A percentile compares a stretch with the other conserved stretches of the same genome.
Evolutionary conservation across 2,888 invertebrate genomes (phyloP).

Genomic region (Cosmorhoe ocellata): DNA sequence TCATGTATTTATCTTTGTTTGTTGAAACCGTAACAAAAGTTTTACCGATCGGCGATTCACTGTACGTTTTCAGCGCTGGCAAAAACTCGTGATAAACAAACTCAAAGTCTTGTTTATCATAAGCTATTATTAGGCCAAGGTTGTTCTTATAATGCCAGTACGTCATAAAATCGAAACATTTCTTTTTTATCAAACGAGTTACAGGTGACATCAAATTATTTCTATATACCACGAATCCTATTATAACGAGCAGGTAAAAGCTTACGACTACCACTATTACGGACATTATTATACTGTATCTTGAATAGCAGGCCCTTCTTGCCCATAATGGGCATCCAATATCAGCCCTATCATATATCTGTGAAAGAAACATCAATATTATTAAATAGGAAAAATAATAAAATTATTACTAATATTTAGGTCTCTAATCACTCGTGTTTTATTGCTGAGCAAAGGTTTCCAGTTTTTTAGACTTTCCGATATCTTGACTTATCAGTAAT

Average conservation of each 20-base stretch:
- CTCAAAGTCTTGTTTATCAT: slow-evolving; percentile 50
- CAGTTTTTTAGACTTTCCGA: too few relatives aligned
- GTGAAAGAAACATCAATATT: slow-evolving; percentile 36
- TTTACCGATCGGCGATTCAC: slow-evolving; percentile 48
- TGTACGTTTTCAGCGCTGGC: slow-evolving; percentile 54
- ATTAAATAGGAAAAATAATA: too few relatives aligned
- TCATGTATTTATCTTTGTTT: slow-evolving; percentile 36
- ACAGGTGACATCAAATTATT: slow-evolving; percentile 39
- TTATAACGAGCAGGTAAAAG: slow-evolving; percentile 42
- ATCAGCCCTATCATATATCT: slow-evolving; percentile 55
- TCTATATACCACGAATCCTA: slow-evolving; percentile 49
- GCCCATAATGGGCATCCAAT: slow-evolving; percentile 58
- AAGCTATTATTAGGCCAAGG: slow-evolving; percentile 10
- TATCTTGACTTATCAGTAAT: too few relatives aligned
- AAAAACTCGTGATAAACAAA: slow-evolving; percentile 65
- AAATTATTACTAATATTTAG: too few relatives aligned
- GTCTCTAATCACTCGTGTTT: too few relatives aligned
- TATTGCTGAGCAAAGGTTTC: too few relatives aligned
- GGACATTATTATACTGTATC: slow-evolving; percentile 49
- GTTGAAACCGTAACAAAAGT: slow-evolving; percentile 41
- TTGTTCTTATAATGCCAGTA: slow-evolving; percentile 15
- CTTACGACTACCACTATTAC: slow-evolving; percentile 42
- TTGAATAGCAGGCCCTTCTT: slow-evolving; percentile 51
- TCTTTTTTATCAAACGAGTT: slow-evolving; percentile 9
- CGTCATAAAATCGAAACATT: slow-evolving; percentile 1